Evolutionary conservation across 2,113 vertebrate species (phyloP), one percentile per base, ranked within the genome.

Genomic region (Petaurus breviceps): DNA sequence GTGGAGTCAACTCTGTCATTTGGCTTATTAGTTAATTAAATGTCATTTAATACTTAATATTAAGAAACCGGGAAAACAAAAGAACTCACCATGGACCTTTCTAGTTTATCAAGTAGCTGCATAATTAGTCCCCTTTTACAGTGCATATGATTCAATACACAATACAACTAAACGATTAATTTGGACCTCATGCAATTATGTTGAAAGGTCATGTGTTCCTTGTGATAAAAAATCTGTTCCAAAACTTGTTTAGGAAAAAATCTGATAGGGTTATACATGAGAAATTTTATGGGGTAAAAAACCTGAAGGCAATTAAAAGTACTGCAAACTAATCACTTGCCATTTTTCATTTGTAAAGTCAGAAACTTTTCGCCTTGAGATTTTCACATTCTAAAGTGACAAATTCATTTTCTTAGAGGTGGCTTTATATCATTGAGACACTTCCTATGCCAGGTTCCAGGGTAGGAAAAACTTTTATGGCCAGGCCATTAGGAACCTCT

Each of bases 171-270:
- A 96, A 96, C 96, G 93, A 94, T 97, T 97, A 96, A 97, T 97
- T 97, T 97, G 96, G 91, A n/a, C 3, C 46, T 84, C 96, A 97
- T 96, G 97, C 94, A 94, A 46, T 5, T 53, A 97, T 94, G 95
- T 94, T 94, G 97, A 98, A 98, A 98, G 97, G 97, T 98, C 96
- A 97, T 97, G 94, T 97, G 95, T 95, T 97, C 97, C 14, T 51
- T 91, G 11, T 49, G 92, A 89, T 23, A 96, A 97, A 97, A 57
- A 37, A 11, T 92, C 94, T 96, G 3, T 94, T 97, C 92, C 94
- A 61, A 90, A 94, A 50, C 61, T 95, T 84, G 92, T 77, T 92
- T 95, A 0, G 95, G 90, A 97, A 97, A 94, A 95, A 47, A 31
- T 23, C 95, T 43, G 95, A 12, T 93, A 50, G 89, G 94, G 95